Base-by-base conservation (phyloP, 2,113 vertebrate genomes). In the Toxostoma redivivum region DNA sequence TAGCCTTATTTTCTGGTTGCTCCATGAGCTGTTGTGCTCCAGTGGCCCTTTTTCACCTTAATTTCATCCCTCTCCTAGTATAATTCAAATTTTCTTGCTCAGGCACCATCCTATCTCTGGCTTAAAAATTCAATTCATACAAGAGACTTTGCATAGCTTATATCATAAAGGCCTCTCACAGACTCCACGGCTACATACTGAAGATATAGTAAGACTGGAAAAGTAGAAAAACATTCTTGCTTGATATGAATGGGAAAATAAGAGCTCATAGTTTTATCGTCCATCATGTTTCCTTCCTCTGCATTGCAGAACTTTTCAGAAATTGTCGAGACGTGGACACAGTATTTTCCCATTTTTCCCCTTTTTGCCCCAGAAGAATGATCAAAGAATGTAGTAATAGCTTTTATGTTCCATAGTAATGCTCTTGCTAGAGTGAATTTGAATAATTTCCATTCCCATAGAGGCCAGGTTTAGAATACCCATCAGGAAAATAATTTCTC, bases 61-160 rank as follows among this genome's bases (percentile, higher is more conserved):
- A 88, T 94, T 94, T 95, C 70, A 82, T 53, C 57, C 44, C 7
- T 91, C 27, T 92, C 40, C 38, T 48, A 62, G 16, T 31, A 84
- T 48, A 94, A 94, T 78, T 92, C 45, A 11, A 38, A 45, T 85
- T 81, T 91, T 74, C 65, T 81, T 88, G 28, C 53, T 89, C 60
- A 51, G 53, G 2, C 7, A 73, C 17, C 30, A 23, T 44, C 62
- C 47, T 85, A 56, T 37, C 69, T 87, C 78, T 89, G 69, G 33
- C 79, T 92, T 79, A 85, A 81, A 76, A 92, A 57, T 73, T 65
- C 47, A 74, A 37, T 80, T 88, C 30, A 27, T 84, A 30, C 42
- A 58, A n/a, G 42, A 58, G 33, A 35, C 20, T 77, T 80, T 62
- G 25, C 71, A 20, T 38, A 47, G 15, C 51, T 86, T 69, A 10